Evolutionary conservation across 2,797 vertebrate genomes (phyloP), one percentile per base, ranked within the genome.

Genomic region (Gymnopithys bicolor): DNA sequence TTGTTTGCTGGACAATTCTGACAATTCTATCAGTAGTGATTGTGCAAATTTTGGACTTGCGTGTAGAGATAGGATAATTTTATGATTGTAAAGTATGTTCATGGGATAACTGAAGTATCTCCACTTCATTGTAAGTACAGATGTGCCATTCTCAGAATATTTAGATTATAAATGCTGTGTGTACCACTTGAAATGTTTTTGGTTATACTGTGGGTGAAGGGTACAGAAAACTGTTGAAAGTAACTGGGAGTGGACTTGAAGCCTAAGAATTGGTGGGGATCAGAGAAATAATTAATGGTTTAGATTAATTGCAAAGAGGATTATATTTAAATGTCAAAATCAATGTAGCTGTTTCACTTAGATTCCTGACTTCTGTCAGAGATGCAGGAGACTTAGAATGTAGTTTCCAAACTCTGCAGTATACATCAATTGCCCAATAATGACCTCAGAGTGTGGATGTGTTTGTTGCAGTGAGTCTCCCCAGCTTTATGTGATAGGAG

Each of bases 371-470:
- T 56, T 43, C 9, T 25, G 27, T 76, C n/a, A 71, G 70, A 91
- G 35, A 11, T 33, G 25, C 30, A 37, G 51, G 30, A 56, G 56
- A 39, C 28, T 53, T 75, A 48, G 28, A 67, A n/a, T 35, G n/a
- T 73, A 24, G 8, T 82, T 87, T 82, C 35, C 27, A 58, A 58
- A 32, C 30, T 14, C n/a, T 62, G 27, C 35, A 53, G 10, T 66
- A 2, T 25, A 3, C 5, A 11, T 88, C 32, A 45, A 0, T 55
- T 1, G 0, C 22, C 18, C 33, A 23, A 0, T 84, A 41, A 19
- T 39, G 27, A 63, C 33, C 10, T 41, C 5, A 15, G 58, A 3
- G 7, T 48, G 5, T 55, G 2, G 6, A 35, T n/a, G 23, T 33
- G 10, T 53, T 39, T 76, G 19, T 84, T 62, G 68, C 48, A 70